Evolutionary conservation across 2,888 invertebrate genomes (phyloP).

Genomic region (Gryllus longicercus): DNA sequence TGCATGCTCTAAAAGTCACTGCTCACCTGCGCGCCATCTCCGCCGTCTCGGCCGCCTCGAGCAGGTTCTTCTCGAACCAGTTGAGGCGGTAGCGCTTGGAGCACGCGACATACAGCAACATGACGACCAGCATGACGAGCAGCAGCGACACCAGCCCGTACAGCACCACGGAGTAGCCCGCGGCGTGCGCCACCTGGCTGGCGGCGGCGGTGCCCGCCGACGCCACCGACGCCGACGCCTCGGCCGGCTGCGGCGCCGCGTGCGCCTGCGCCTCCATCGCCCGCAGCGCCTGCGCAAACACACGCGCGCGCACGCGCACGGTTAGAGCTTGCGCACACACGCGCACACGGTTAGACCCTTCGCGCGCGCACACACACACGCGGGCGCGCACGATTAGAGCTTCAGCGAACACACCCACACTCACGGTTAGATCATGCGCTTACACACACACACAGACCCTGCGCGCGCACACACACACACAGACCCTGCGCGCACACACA

Average conservation of each 20-base stretch:
- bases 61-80: slow-evolving; percentile 58
- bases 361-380: too few species aligned
- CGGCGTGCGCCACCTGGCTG: slow-evolving; percentile 21
- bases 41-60: slow-evolving; percentile 49
- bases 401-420: too few species aligned
- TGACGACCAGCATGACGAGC: slow-evolving; percentile 49
- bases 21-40: slow-evolving; percentile 36
- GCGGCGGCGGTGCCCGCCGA: background rate
- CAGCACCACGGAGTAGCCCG: slow-evolving; percentile 45
- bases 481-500: too few species aligned
- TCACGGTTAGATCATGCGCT: too few species aligned
- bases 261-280: background rate
- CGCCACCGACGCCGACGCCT: background rate
- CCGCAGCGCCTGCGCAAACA: background rate
- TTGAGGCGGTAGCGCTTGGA: slow-evolving; percentile 55
- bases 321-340: too few species aligned
- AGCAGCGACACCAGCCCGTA: slow-evolving; percentile 53
- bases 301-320: background rate
- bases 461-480: too few species aligned
- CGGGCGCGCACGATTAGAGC: too few species aligned
- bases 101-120: slow-evolving; percentile 54
- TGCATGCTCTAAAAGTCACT: background rate
- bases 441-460: too few species aligned
- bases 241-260: background rate
- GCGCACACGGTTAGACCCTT: too few species aligned